Conservation (phyloP, 2,888 invertebrate species). For the Apodemia duryi region DNA sequence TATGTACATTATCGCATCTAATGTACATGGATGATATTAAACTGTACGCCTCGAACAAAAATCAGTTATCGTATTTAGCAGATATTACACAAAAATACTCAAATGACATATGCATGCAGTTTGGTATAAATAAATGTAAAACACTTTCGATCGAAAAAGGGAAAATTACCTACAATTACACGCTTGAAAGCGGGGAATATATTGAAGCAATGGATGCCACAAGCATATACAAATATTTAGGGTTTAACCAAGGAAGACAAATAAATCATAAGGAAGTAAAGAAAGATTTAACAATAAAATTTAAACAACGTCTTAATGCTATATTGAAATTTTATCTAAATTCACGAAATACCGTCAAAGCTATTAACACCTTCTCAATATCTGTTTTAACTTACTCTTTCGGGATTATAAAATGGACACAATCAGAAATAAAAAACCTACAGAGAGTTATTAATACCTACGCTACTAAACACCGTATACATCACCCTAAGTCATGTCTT, state of each 20-base stretch:
- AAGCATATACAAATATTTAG: conserved; percentile 19
- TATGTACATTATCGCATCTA: too few species aligned
- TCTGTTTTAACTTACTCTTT: too few species aligned
- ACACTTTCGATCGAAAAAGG: not conserved
- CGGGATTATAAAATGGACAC: too few species aligned
- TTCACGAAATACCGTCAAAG: too few species aligned
- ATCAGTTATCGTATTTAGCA: too few species aligned
- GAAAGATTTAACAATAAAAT: not conserved
- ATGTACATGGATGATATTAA: too few species aligned
- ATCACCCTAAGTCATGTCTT: not conserved
- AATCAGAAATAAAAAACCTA: too few species aligned
- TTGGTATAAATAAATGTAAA: conserved; percentile 18
- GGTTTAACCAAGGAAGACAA: conserved; percentile 14
- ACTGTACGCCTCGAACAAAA: too few species aligned
- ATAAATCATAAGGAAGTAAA: conserved; percentile 15
- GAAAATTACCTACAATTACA: not conserved
- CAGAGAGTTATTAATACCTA: not conserved
- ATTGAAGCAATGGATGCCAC: conserved; percentile 10
- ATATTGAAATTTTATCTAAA: too few species aligned
- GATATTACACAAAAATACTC: conserved; percentile 13
- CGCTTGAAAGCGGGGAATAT: not conserved
- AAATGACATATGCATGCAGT: conserved; percentile 13
- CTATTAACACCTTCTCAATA: too few species aligned
- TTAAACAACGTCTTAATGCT: too few species aligned
- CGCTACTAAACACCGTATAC: not conserved